These are phyloP conservation scores for Acanthochromis polyacanthus DNA, from an alignment of 2,113 vertebrate species.

Conservation along the genomic window DNA sequence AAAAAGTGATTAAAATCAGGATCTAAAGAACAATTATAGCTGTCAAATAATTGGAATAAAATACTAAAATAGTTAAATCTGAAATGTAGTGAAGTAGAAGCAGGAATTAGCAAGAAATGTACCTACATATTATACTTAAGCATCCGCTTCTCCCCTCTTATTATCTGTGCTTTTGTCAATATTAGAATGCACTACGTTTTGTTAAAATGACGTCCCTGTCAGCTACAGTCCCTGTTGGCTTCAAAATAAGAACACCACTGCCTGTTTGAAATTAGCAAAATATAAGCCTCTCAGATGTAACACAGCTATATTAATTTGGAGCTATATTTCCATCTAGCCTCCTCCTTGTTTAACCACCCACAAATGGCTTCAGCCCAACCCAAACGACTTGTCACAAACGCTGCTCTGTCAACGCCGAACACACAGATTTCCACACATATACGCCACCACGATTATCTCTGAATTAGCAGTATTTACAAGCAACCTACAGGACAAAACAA, in stretches of 20 bases:
- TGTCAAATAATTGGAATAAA: too few species aligned
- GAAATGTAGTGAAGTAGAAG: neutral
- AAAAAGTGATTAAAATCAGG: too few species aligned
- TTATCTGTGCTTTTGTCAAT: too few species aligned
- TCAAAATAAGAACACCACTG: neutral
- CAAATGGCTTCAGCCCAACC: conserved; percentile 27
- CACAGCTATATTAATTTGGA: conserved; percentile 67
- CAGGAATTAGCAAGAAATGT: neutral
- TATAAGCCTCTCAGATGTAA: conserved; percentile 23
- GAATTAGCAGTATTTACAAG: conserved; percentile 1
- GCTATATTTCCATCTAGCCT: conserved; percentile 47
- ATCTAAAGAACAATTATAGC: too few species aligned
- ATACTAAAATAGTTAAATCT: too few species aligned
- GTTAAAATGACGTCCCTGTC: neutral
- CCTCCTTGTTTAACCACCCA: conserved; percentile 27
- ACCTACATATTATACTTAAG: neutral
- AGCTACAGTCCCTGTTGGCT: neutral
- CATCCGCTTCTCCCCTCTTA: too few species aligned
- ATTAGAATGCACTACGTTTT: neutral
- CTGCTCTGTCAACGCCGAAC: neutral
- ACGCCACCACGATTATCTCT: conserved; percentile 4
- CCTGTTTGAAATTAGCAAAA: conserved; percentile 37
- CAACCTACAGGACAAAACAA: neutral
- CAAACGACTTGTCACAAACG: conserved; percentile 18
- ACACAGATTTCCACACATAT: neutral